phyloP scores from a whole-genome alignment of 2,113 vertebrate species.

The Burhinus oedicnemus region DNA sequence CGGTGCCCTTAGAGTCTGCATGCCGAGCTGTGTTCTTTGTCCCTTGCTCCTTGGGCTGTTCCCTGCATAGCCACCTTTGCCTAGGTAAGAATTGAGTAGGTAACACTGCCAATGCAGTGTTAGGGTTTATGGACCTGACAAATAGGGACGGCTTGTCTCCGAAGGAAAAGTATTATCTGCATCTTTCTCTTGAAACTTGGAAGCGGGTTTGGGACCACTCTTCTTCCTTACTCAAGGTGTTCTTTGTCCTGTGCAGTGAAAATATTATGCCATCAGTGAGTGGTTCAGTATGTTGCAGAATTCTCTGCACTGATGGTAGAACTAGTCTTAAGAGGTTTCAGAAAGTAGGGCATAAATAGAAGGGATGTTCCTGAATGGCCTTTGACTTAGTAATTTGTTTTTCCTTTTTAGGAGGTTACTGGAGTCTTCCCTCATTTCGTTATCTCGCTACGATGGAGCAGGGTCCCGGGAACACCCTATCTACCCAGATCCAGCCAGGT shows the following conservation, averaged over 20 bases:
- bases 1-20: not conserved
- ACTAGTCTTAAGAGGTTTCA: not conserved
- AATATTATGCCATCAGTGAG: not conserved
- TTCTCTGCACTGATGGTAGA: not conserved
- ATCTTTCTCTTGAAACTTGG: not conserved
- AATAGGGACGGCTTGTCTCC: not conserved
- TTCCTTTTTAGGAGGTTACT: constrained; percentile 87
- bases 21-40: not conserved
- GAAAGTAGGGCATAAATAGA: not conserved
- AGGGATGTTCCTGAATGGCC: constrained; percentile 27
- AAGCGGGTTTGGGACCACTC: not conserved
- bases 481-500: constrained; percentile 98
- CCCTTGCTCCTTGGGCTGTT: accelerated
- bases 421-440: constrained; percentile 94
- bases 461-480: constrained; percentile 98
- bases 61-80: not conserved
- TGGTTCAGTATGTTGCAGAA: not conserved
- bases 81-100: not conserved
- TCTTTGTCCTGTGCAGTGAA: not conserved
- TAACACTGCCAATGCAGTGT: not conserved
- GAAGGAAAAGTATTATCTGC: not conserved
- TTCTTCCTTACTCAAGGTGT: not conserved
- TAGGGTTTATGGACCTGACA: not conserved
- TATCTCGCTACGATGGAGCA: constrained; percentile 95
- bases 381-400: constrained; percentile 66